Base-by-base conservation (phyloP, 2,888 invertebrate genomes). In the Philereme transversata region DNA sequence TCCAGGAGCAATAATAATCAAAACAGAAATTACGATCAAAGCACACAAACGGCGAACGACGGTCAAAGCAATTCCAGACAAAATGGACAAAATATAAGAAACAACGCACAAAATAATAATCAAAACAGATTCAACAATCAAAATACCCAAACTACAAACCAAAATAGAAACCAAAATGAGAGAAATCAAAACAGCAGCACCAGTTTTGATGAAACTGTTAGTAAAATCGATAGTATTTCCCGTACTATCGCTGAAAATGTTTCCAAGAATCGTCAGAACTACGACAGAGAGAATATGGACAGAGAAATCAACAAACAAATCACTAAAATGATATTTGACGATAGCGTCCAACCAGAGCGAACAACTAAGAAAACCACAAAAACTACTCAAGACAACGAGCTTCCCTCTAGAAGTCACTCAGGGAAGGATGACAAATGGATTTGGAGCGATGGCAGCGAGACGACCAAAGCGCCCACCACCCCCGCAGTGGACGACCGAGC, bases 401-500 rank as follows among this genome's bases (percentile, higher is more conserved):
- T 67, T 9, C 47, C 51, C 9, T 40, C 58, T 38, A 65, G 57
- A 33, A 60, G 43, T 5, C 47, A 46, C 33, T 35, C 53, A 0
- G 64, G 40, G 33, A 60, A 48, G 6, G 46, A 65, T 0, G 71
- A 73, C 0, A 68, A 56, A 33, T 72, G 74, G 74, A 61, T 73
- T 4, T 71, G 74, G 74, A 47, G 36, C 22, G 54, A 51, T 41
- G 62, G 51, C 1, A 63, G 49, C 3, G 59, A 50, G 5, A 36
- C 9, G 8, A 56, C 50, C 0, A 62, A 59, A 4, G 10, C 51
- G 0, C 59, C 65, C 7, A 35, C 7, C 0, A 5, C 44, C 0
- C 69, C 70, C 0, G 51, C 55, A 0, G 55, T 80, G 5, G 76
- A 71, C 9, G 72, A 81, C 45, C 71, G 79, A 51, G 75, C 73